Percentiles rank a stretch among this genome's conserved stretches.
Conservation (phyloP, 1,140 invertebrate genomes). For the Neodiprion virginianus region DNA sequence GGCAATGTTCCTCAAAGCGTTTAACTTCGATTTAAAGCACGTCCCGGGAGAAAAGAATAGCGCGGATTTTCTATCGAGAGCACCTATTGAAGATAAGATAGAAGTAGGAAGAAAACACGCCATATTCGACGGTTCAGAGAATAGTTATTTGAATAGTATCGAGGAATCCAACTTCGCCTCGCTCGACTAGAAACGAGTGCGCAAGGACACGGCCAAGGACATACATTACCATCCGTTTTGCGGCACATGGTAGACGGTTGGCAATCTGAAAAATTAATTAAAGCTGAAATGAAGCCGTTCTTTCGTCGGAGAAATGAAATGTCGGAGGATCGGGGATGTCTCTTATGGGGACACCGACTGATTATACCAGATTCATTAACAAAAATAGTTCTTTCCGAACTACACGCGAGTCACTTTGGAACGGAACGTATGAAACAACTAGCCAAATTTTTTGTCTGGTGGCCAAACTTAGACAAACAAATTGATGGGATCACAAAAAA, state of each 20-base stretch:
- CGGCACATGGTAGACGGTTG: no score
- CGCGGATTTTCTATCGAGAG: slow-evolving; percentile 41
- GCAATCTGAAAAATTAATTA: no score
- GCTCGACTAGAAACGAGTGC: no score
- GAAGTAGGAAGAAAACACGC: no score
- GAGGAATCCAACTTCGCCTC: no score
- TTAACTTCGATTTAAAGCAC: slow-evolving; percentile 28
- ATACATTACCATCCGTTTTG: no score
- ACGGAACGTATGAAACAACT: slow-evolving; percentile 35
- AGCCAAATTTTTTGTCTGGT: slow-evolving; percentile 28
- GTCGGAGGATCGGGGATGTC: slow-evolving; percentile 20
- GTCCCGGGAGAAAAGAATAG: slow-evolving; percentile 27
- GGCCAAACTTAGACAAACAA: slow-evolving; percentile 30
- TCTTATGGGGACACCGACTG: slow-evolving; percentile 24
- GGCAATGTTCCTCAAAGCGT: slow-evolving; percentile 30
- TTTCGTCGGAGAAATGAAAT: slow-evolving; percentile 8
- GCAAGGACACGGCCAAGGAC: no score
- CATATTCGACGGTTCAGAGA: no score
- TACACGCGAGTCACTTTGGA: slow-evolving; percentile 34
- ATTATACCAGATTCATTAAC: slow-evolving; percentile 28
- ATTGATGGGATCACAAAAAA: slow-evolving; percentile 24
- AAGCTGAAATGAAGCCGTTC: background rate
- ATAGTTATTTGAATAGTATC: no score
- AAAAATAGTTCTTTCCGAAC: slow-evolving; percentile 28
- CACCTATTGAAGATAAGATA: background rate